A percentile compares a stretch with the other conserved stretches of the same genome.
Evolutionary conservation across 2,888 invertebrate species (phyloP).

Genomic region (Agriopis leucophaearia): DNA sequence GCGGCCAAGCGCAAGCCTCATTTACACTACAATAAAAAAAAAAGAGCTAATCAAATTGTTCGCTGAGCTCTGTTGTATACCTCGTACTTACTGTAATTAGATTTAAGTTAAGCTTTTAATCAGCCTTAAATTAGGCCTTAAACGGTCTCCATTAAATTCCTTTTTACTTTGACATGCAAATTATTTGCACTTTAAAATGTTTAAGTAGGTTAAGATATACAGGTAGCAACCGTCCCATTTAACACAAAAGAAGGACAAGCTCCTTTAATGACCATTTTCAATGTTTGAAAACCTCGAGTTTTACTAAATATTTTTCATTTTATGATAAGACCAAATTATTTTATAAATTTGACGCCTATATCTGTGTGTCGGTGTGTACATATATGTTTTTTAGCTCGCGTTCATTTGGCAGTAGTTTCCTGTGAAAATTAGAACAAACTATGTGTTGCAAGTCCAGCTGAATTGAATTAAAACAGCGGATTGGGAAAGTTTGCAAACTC

Average conservation of each 20-base stretch:
- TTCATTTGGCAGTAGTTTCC: too few relatives aligned
- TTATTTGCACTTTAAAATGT: slow-evolving; percentile 2
- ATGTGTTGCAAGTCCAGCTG: too few relatives aligned
- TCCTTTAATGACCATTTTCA: too few relatives aligned
- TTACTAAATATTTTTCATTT: too few relatives aligned
- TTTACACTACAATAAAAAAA: too few relatives aligned
- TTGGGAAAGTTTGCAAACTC: background rate
- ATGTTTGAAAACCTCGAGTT: too few relatives aligned
- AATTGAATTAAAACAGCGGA: background rate
- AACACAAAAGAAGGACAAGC: background rate
- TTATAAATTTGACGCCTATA: too few relatives aligned
- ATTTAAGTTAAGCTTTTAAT: slow-evolving; percentile 8
- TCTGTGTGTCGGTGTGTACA: too few relatives aligned
- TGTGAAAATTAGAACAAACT: too few relatives aligned
- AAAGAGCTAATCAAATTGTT: background rate
- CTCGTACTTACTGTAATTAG: background rate
- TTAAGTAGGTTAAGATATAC: background rate
- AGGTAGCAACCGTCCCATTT: background rate
- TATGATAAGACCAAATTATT: too few relatives aligned
- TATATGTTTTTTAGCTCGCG: too few relatives aligned
- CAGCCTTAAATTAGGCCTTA: slow-evolving; percentile 2
- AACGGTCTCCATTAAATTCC: background rate
- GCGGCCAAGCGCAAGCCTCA: too few relatives aligned
- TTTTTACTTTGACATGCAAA: slow-evolving; percentile 12
- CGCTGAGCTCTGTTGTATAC: background rate